Base-by-base conservation (phyloP, 2,888 invertebrate genomes). In the Silvanus unidentatus region DNA sequence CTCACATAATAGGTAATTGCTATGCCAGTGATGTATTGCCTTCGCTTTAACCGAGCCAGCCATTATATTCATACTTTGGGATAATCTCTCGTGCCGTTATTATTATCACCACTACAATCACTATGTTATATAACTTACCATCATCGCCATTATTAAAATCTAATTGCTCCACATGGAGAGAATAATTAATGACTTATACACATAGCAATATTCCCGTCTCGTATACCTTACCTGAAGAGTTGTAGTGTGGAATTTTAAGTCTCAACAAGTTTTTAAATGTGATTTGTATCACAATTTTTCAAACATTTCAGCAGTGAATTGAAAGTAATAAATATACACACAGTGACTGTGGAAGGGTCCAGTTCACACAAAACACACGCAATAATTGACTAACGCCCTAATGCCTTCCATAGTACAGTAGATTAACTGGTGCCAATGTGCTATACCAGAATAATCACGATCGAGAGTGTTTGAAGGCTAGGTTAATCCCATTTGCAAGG, bases 1-100 rank as follows among this genome's bases (percentile, higher is more conserved):
- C 69, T 69, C 57, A 62, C 67, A 68, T 68, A 69, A 70, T 70
- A 64, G 70, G 68, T 68, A 70, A 70, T 70, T 69, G 70, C 69
- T 69, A 70, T 69, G 64, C 65, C 64, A 58, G 64, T 68, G 67
- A 68, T 64, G 63, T 66, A 67, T 68, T 63, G 58, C 63, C 59
- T 51, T 50, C 47, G 52, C 61, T 50, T 51, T 57, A 60, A 59
- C 50, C 49, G 49, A 63, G 57, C 62, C 63, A 45, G 51, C 52
- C 54, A 64, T 64, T 64, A 63, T 63, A 62, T 62, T 63, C 59
- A 53, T 57, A 61, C 53, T 53, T 44, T 42, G 35, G 35, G 29
- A 37, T 52, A 48, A 50, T 51, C 48, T 32, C 32, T 32, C 10
- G n/a, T 47, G 47, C 43, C 49, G 22, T 22, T 22, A 22, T 22